Conservation (phyloP, 2,113 vertebrate species). For the Crotalus tigris region DNA sequence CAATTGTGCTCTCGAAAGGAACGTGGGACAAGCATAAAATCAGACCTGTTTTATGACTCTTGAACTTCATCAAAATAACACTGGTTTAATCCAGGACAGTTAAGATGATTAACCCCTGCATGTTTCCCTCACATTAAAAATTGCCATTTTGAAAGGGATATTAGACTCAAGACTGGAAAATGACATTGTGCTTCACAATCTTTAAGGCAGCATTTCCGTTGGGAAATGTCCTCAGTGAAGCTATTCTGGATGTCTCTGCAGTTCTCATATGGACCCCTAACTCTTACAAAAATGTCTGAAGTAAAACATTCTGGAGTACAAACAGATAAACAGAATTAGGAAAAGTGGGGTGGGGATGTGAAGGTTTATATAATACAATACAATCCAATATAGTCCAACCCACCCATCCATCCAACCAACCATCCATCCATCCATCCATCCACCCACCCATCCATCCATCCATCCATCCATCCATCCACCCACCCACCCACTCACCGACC, state of each 20-base stretch:
- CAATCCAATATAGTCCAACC: neutral
- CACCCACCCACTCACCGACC: too few species aligned
- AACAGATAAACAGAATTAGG: neutral
- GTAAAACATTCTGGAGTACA: neutral
- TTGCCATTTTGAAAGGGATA: neutral
- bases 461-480: too few species aligned
- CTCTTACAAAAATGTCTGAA: neutral
- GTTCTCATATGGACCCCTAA: neutral
- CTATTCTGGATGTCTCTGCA: neutral
- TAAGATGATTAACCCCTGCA: neutral
- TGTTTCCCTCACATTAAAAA: neutral
- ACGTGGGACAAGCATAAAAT: neutral
- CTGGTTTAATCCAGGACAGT: neutral
- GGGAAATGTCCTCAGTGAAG: neutral
- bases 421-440: neutral
- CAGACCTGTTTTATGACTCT: neutral
- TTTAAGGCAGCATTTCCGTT: neutral
- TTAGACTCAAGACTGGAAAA: neutral
- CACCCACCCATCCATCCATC: too few species aligned
- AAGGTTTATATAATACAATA: neutral
- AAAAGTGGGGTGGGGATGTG: neutral
- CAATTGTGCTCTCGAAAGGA: neutral
- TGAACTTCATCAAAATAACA: neutral
- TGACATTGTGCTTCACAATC: neutral
- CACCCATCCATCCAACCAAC: neutral